These are phyloP conservation scores for Rafetus swinhoei DNA, from an alignment of 2,113 vertebrate species.

Conservation along the genomic window DNA sequence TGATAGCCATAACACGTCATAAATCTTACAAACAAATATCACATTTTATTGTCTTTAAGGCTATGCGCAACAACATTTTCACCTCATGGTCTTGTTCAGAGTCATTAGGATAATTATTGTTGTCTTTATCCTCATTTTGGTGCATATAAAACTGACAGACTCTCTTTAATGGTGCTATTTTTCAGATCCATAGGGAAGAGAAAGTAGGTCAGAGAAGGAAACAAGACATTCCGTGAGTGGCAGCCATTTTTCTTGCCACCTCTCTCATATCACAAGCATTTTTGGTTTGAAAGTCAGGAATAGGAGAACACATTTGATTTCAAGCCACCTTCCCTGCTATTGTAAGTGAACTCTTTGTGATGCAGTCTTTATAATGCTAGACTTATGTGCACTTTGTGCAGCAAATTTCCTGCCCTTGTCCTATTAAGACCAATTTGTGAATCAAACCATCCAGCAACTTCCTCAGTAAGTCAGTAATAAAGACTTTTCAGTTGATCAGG, in stretches of 20 bases:
- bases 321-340: slow-evolving; percentile 12
- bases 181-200: neutral
- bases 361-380: slow-evolving; percentile 15
- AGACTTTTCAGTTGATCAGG: slow-evolving; percentile 46
- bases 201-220: slow-evolving; percentile 21
- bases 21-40: neutral
- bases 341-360: neutral
- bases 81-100: neutral
- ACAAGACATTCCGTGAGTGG: neutral
- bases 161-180: neutral
- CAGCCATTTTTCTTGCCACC: neutral
- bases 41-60: neutral
- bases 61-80: neutral
- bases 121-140: neutral
- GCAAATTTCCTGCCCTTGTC: slow-evolving; percentile 42
- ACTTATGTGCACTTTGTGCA: slow-evolving; percentile 19
- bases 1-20: neutral
- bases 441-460: slow-evolving; percentile 47
- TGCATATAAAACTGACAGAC: neutral
- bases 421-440: slow-evolving; percentile 59
- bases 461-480: slow-evolving; percentile 61
- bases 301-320: slow-evolving; percentile 28
- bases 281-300: neutral
- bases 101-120: neutral
- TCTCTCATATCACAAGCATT: neutral